Evolutionary conservation across 2,797 vertebrate species (phyloP).

Genomic region (Girardinus metallicus): DNA sequence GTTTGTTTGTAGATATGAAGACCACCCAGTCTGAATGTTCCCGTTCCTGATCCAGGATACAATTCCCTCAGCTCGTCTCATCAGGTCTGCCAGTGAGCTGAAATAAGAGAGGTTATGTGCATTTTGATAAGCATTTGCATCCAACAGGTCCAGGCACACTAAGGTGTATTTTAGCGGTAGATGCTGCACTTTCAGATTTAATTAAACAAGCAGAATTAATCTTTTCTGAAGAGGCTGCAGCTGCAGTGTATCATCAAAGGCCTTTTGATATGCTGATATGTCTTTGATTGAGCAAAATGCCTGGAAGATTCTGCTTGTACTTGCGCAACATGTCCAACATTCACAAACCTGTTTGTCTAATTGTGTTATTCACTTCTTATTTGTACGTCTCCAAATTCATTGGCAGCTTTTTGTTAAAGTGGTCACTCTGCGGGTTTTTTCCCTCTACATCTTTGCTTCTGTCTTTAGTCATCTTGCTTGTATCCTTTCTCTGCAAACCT

Average conservation of each 20-base stretch:
- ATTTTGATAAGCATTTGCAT: conserved; percentile 45
- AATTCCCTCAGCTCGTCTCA: conserved; percentile 3
- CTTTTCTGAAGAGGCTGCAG: conserved; percentile 67
- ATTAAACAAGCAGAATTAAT: conserved; percentile 65
- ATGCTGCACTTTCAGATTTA: conserved; percentile 52
- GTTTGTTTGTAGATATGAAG: conserved; percentile 16
- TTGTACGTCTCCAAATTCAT: not conserved
- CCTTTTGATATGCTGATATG: conserved; percentile 78
- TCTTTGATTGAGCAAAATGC: conserved; percentile 60
- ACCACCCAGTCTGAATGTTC: conserved; percentile 7
- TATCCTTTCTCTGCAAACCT: conserved; percentile 14
- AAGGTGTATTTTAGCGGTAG: conserved; percentile 53
- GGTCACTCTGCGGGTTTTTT: not conserved
- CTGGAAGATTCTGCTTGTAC: conserved; percentile 40
- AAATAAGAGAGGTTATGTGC: conserved; percentile 18
- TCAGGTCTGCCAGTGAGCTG: conserved; percentile 6
- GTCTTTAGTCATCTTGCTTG: not conserved
- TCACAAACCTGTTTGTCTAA: conserved; percentile 27
- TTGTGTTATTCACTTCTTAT: not conserved
- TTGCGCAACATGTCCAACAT: conserved; percentile 31
- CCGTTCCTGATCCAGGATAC: conserved; percentile 8
- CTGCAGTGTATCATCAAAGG: conserved; percentile 72
- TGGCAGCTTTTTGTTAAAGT: not conserved
- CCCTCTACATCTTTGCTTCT: not conserved
- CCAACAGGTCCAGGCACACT: conserved; percentile 52